Evolutionary conservation across 2,888 invertebrate species (phyloP).

Genomic region (Linyphia triangularis): DNA sequence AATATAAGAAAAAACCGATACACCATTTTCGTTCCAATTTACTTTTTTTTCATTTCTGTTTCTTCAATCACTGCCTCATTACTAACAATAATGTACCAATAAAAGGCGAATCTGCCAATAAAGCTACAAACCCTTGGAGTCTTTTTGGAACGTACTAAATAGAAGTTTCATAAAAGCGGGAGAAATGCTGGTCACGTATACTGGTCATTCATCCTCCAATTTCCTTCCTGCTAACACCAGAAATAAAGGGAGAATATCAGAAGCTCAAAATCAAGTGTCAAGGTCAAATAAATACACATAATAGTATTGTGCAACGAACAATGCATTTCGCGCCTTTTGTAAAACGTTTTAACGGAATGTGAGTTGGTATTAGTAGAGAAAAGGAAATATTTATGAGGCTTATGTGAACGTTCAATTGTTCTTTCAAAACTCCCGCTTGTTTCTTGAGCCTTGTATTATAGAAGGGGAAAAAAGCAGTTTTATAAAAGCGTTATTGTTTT

Average conservation of each 20-base stretch:
- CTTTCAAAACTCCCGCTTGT: neutral
- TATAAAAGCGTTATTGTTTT: neutral
- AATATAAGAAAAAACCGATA: too few relatives aligned
- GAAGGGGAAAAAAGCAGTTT: neutral
- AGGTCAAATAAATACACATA: slow-evolving; percentile 33
- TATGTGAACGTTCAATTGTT: too few relatives aligned
- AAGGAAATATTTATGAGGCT: neutral
- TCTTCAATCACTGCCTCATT: neutral
- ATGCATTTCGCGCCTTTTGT: neutral
- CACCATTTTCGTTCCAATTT: too few relatives aligned
- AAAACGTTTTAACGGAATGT: neutral
- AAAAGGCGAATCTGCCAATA: neutral
- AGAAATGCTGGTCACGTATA: slow-evolving; percentile 13
- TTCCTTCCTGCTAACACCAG: slow-evolving; percentile 23
- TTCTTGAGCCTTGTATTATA: neutral
- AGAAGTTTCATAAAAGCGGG: neutral
- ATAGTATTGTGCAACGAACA: neutral
- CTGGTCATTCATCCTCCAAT: slow-evolving; percentile 36
- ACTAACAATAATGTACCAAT: neutral
- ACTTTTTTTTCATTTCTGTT: too few relatives aligned
- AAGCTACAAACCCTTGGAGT: neutral
- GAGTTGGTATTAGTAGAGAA: neutral
- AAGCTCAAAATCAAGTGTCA: neutral
- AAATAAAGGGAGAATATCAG: neutral
- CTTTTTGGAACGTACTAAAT: neutral